Evolutionary conservation across 2,113 vertebrate species (phyloP).

Genomic region (Zapus hudsonius): DNA sequence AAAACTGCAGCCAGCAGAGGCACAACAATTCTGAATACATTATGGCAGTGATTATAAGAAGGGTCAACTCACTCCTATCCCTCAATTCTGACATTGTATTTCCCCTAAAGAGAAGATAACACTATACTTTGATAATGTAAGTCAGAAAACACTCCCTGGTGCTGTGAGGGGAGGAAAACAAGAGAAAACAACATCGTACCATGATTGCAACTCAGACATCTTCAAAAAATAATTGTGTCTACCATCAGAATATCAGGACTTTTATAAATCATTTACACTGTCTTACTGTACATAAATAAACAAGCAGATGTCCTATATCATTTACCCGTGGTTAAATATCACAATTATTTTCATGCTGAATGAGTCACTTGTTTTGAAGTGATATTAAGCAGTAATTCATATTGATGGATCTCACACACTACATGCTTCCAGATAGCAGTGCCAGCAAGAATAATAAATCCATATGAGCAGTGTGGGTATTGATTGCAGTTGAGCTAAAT

Average conservation of each 20-base stretch:
- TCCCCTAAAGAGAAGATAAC: background rate
- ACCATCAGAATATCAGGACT: background rate
- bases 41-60: background rate
- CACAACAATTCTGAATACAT: background rate
- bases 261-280: background rate
- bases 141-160: too few relatives aligned
- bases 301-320: background rate
- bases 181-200: background rate
- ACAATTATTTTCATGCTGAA: background rate
- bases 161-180: too few relatives aligned
- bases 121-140: background rate
- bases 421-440: background rate
- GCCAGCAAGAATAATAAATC: background rate
- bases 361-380: background rate
- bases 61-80: background rate
- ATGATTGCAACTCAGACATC: background rate
- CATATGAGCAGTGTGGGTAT: background rate
- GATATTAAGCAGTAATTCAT: conserved; percentile 4
- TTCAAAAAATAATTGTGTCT: background rate
- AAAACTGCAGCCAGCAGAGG: background rate
- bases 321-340: background rate
- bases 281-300: background rate
- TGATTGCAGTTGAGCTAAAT: background rate
- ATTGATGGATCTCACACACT: background rate
- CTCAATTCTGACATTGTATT: background rate